phyloP scores from a whole-genome alignment of 1,140 invertebrate genomes.

The Goniozus legneri region DNA sequence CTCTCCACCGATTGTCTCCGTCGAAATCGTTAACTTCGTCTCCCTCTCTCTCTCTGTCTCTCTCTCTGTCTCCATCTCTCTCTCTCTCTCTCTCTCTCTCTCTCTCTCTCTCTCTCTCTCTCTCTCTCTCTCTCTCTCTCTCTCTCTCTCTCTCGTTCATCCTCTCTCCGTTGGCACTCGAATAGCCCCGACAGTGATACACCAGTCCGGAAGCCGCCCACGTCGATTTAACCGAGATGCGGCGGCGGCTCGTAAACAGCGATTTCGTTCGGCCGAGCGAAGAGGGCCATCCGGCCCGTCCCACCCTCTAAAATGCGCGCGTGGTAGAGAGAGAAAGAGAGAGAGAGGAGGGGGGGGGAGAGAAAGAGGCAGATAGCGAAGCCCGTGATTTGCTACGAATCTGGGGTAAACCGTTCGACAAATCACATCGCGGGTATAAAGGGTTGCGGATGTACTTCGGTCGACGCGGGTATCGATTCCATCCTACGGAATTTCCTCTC shows the following conservation, averaged over 20 bases:
- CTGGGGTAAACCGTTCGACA: constrained; percentile 14
- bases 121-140: background rate
- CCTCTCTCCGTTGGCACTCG: background rate
- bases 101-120: background rate
- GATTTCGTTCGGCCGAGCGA: constrained; percentile 14
- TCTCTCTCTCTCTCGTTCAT: background rate
- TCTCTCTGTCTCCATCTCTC: constrained; percentile 3
- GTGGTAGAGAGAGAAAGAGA: too few species aligned
- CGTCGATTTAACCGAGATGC: constrained; percentile 8
- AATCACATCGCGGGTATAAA: constrained; percentile 15
- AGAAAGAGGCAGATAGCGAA: too few species aligned
- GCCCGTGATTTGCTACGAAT: constrained; percentile 14
- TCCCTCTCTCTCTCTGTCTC: constrained; percentile 13
- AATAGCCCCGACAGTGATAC: background rate
- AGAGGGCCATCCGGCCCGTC: too few species aligned
- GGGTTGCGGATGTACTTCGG: background rate
- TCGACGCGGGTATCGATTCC: background rate
- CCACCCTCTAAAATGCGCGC: too few species aligned
- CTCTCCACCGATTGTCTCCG: background rate
- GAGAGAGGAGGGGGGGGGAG: too few species aligned
- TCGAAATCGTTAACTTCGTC: background rate
- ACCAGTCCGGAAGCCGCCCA: background rate
- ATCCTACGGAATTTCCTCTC: too few species aligned
- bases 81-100: constrained; percentile 8
- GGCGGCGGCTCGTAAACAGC: constrained; percentile 15